Evolutionary conservation across 2,888 invertebrate genomes (phyloP), one percentile per base, ranked within the genome.

Genomic region (Carpatolechia fugitivella): DNA sequence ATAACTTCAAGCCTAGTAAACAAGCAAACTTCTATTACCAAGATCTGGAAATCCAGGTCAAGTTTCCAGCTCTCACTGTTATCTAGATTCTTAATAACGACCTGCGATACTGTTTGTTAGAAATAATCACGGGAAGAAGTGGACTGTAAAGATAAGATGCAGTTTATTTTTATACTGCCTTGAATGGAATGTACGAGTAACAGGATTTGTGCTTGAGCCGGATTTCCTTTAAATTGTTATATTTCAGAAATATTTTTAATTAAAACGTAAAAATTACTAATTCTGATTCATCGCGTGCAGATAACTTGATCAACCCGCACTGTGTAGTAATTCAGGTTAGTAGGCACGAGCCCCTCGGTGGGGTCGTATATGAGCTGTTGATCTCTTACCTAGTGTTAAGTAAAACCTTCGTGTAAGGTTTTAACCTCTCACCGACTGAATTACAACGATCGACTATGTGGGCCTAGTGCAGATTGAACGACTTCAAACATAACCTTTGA

Each of bases 51-150:
- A 31, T 48, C 48, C 49, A 55, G 55, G 55, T 50, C 50, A 50
- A 55, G 50, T 41, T 33, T 50, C 40, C 14, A 55, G 33, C 38
- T 47, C 53, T 48, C 57, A 47, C 51, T 56, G 55, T 56, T 52
- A 62, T 55, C 57, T 16, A 35, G 14, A 35, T 41, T 41, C 54
- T 48, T 59, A 64, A 61, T 61, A 58, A 53, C 31, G 49, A 40
- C 47, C 53, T 33, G 44, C 40, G 52, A 57, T 48, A 56, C 38
- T 54, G 56, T 56, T 54, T 53, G 47, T 54, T 52, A 20, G n/a
- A 44, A 44, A 46, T 60, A 66, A 61, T 64, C 56, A 54, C 49
- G 56, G 30, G 58, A 58, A 56, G 52, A 72, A 71, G 57, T 69
- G 54, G 66, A 66, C 57, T 69, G 62, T 55, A 16, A 47, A 59